These are phyloP conservation scores for Drosophila sproati DNA, from an alignment of 1,140 invertebrate species.

Conservation along the genomic window DNA sequence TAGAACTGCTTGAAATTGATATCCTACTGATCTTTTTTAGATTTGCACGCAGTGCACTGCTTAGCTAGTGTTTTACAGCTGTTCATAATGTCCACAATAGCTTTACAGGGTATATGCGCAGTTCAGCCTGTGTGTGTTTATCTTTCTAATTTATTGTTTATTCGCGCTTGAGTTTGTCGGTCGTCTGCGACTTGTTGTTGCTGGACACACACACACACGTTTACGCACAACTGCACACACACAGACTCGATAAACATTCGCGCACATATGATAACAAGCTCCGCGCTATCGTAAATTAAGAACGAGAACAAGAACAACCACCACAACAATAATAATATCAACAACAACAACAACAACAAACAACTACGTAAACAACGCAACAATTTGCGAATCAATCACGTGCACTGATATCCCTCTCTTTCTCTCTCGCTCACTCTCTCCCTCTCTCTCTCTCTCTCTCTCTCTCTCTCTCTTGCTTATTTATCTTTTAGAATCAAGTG, in stretches of 20 bases:
- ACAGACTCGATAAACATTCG: slow-evolving; percentile 55
- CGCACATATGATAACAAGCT: slow-evolving; percentile 52
- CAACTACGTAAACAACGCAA: slow-evolving; percentile 42
- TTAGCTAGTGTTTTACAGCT: background rate
- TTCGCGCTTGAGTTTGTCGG: slow-evolving; percentile 41
- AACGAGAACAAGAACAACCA: slow-evolving; percentile 10
- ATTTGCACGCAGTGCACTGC: background rate
- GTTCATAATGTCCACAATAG: background rate
- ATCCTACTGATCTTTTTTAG: too few relatives aligned
- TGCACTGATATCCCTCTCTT: slow-evolving; percentile 11
- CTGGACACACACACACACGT: background rate
- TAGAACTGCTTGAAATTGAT: too few relatives aligned
- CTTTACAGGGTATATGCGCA: slow-evolving; percentile 8
- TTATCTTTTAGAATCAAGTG: slow-evolving; percentile 4
- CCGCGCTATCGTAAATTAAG: slow-evolving; percentile 57
- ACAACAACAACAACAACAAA: slow-evolving; percentile 6
- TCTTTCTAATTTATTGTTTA: slow-evolving; percentile 35
- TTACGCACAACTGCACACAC: background rate
- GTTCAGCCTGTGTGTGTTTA: background rate
- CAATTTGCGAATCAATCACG: slow-evolving; percentile 50
- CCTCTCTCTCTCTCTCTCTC: too few relatives aligned
- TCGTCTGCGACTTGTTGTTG: slow-evolving; percentile 22
- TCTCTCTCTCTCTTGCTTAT: background rate
- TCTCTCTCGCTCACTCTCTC: background rate
- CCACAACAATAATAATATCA: background rate